Conservation (phyloP, 2,797 vertebrate genomes). For the Epinephelus malabaricus region DNA sequence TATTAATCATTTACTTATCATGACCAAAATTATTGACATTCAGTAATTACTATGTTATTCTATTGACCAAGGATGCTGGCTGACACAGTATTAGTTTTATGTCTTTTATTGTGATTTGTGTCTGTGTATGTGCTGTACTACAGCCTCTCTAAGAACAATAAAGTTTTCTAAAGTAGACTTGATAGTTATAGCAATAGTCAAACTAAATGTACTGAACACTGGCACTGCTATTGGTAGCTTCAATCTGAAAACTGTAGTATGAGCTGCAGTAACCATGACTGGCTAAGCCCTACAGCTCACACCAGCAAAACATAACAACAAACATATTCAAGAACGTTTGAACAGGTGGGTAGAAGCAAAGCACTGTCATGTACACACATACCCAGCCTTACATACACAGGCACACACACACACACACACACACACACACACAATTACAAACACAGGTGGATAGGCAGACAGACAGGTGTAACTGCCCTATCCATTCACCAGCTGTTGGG, state of each 20-base stretch:
- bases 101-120: neutral
- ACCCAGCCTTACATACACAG: conserved; percentile 18
- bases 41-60: neutral
- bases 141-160: neutral
- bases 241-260: neutral
- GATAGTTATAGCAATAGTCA: neutral
- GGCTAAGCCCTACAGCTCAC: neutral
- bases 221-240: neutral
- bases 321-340: conserved; percentile 68
- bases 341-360: conserved; percentile 73
- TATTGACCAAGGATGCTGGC: neutral
- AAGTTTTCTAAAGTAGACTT: neutral
- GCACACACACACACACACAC: conserved; percentile 13
- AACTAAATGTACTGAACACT: neutral
- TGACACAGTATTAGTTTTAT: neutral
- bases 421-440: conserved; percentile 32
- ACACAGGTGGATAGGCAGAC: conserved; percentile 65
- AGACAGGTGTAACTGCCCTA: conserved; percentile 75
- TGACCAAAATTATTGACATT: neutral
- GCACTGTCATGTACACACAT: conserved; percentile 16
- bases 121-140: neutral
- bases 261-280: conserved; percentile 3
- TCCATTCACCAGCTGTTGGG: conserved; percentile 82
- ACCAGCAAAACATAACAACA: conserved; percentile 24
- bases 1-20: neutral